A percentile compares a stretch with the other conserved stretches of the same genome.
These are phyloP conservation scores for Oxycera nigricornis DNA, from an alignment of 2,888 invertebrate genomes.

Conservation along the genomic window DNA sequence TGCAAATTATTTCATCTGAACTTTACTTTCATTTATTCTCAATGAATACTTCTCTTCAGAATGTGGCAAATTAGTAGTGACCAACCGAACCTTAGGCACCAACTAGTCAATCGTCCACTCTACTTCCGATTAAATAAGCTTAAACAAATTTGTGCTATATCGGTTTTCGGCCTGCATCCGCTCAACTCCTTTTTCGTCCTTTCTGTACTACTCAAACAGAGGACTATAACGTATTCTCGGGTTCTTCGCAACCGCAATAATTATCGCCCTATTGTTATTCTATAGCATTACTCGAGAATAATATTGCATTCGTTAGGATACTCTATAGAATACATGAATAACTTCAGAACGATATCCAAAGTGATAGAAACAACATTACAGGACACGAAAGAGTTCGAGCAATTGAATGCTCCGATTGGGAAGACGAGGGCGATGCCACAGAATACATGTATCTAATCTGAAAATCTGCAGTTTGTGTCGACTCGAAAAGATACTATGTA, in stretches of 20 bases:
- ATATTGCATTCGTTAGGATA: conserved; percentile 26
- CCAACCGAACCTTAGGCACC: neutral
- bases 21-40: too few species aligned
- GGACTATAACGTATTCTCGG: neutral
- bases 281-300: conserved; percentile 31
- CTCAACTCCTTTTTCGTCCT: neutral
- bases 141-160: conserved; percentile 21
- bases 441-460: conserved; percentile 17
- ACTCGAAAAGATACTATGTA: conserved; percentile 17
- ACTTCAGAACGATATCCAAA: neutral
- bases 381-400: neutral
- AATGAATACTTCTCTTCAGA: too few species aligned
- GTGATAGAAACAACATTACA: neutral
- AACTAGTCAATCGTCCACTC: neutral
- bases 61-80: neutral
- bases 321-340: conserved; percentile 27
- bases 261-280: conserved; percentile 32
- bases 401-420: conserved; percentile 16
- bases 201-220: neutral
- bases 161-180: neutral
- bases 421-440: neutral
- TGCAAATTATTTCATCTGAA: too few species aligned
- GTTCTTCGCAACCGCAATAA: neutral
- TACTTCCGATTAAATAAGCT: neutral
- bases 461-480: conserved; percentile 11